Evolutionary conservation across 2,888 invertebrate genomes (phyloP), one percentile per base, ranked within the genome.

Genomic region (Trisateles emortualis): DNA sequence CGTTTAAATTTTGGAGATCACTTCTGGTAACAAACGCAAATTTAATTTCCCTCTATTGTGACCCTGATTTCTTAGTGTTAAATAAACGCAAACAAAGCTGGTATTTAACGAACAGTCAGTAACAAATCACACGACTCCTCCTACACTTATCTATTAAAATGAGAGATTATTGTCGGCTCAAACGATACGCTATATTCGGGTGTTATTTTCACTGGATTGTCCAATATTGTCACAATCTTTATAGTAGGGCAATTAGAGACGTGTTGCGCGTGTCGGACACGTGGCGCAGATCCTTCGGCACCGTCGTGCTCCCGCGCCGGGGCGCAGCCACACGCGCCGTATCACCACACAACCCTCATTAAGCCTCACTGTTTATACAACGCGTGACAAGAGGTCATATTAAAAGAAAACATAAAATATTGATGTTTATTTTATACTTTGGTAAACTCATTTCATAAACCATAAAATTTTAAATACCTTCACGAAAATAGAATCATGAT

Each of bases 181-280:
- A 81, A 78, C 76, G 78, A 68, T 80, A 79, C 71, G 78, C 74
- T 65, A 76, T 76, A 82, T 86, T 78, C 74, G 79, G 87, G 91
- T 90, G 90, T 91, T 92, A 90, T 92, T 92, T 92, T 91, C 90
- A 89, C 87, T 87, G 82, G 89, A 90, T 92, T 91, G 92, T 90
- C 80, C 88, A 91, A 92, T 92, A 91, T 92, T 92, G 92, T 91
- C 88, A 84, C 85, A 89, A 87, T 84, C 85, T 84, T 81, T 80
- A 87, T 89, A 81, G 84, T 80, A 86, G 87, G 91, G 90, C 90
- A 92, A 92, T 92, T 92, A 92, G 88, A 86, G 86, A 86, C 76
- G 90, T 87, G 90, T 85, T 67, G 79, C 92, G 87, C 92, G 92
- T 92, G 92, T 72, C 89, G 59, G 78, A 38, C 92, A 79, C 91